Conservation (phyloP, 2,888 invertebrate species). For the Hirtodrosophila alboralis region DNA sequence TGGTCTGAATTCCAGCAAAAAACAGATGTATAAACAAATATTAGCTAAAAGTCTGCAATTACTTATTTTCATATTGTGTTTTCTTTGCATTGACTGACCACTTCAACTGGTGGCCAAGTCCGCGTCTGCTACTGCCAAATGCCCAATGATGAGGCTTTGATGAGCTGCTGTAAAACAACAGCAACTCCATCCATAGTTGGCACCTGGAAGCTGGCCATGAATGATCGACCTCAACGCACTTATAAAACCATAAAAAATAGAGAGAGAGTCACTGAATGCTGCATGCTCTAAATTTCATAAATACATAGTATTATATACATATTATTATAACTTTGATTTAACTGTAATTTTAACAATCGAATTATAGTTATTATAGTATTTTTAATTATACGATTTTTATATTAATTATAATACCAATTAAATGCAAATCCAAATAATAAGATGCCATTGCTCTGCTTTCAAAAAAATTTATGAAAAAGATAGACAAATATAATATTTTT, state of each 20-base stretch:
- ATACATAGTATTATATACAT: background rate
- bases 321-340: no score
- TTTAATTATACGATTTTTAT: no score
- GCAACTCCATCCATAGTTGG: slow-evolving; percentile 11
- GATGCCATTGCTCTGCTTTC: no score
- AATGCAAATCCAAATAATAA: no score
- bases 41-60: slow-evolving; percentile 10
- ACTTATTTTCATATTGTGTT: slow-evolving; percentile 23
- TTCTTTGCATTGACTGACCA: slow-evolving; percentile 27
- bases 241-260: background rate
- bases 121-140: background rate
- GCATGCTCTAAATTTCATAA: slow-evolving; percentile 7
- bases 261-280: slow-evolving; percentile 4
- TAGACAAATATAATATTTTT: no score
- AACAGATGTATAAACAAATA: slow-evolving; percentile 12
- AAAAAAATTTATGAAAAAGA: no score
- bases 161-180: slow-evolving; percentile 35
- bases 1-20: slow-evolving; percentile 22
- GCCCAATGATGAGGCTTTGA: slow-evolving; percentile 29
- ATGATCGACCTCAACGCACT: slow-evolving; percentile 29
- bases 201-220: slow-evolving; percentile 49
- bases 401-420: no score
- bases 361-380: no score
- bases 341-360: no score
- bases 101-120: slow-evolving; percentile 14